Evolutionary conservation across 30 jellyfish, hydroid and myxozoan species (phyloP).

Genomic region (Hydractinia symbiolongicarpus): DNA sequence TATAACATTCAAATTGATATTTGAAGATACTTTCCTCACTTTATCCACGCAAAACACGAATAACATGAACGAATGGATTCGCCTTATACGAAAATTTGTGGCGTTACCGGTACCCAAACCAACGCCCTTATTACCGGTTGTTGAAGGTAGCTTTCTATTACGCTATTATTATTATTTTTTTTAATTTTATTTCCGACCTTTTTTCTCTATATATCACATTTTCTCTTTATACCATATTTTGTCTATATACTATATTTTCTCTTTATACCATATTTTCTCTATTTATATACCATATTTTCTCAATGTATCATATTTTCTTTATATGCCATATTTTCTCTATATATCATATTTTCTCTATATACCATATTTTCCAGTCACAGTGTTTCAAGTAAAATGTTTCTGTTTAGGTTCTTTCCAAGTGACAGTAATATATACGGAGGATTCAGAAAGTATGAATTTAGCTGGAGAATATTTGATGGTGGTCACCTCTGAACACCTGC

Average conservation of each 20-base stretch:
- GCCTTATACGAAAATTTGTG: constrained; percentile 48
- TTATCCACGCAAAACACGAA: constrained; percentile 55
- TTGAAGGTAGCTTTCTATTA: not conserved
- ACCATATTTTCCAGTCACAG: no score
- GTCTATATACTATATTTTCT: no score
- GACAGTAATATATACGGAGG: constrained; percentile 81
- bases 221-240: no score
- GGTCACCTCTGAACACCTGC: constrained; percentile 65
- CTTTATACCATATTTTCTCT: no score
- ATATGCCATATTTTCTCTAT: no score
- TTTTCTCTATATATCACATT: no score
- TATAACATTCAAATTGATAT: constrained; percentile 47
- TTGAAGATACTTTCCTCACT: constrained; percentile 54
- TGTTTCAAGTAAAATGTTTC: no score
- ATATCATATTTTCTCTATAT: no score
- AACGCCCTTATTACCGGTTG: not conserved
- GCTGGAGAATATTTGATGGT: constrained; percentile 81
- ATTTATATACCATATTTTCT: no score
- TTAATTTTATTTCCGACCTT: no score
- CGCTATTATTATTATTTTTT: no score
- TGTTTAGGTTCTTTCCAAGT: constrained; percentile 57
- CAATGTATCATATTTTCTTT: no score
- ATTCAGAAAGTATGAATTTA: constrained; percentile 66
- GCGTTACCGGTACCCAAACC: constrained; percentile 62
- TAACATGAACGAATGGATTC: constrained; percentile 73